Percentiles rank a stretch among this genome's conserved stretches.
Evolutionary conservation across 2,113 vertebrate genomes (phyloP).

Genomic region (Gadus macrocephalus): DNA sequence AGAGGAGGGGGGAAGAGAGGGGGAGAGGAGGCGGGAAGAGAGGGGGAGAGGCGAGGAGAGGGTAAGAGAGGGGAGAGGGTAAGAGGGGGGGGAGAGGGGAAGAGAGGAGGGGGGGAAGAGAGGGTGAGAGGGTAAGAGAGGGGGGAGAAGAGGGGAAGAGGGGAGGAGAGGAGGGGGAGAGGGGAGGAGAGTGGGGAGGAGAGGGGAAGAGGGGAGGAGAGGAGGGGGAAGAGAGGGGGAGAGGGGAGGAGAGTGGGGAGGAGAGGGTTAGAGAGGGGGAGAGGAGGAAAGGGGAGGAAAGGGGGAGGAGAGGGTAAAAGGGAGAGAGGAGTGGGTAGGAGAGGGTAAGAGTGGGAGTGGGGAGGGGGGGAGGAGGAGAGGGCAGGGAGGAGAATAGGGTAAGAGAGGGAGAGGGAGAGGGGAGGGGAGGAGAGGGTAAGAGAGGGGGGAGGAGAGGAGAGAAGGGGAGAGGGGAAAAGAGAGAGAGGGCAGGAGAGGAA

Average conservation of each 20-base stretch:
- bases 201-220: no score
- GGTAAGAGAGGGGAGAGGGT: not conserved
- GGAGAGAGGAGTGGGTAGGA: not conserved
- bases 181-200: slow-evolving; percentile 14
- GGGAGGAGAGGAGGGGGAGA: no score
- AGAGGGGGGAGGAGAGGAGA: not conserved
- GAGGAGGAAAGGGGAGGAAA: slow-evolving; percentile 12
- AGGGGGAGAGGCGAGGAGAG: not conserved
- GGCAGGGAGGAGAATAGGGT: not conserved
- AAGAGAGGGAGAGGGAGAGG: no score
- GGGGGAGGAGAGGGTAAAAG: slow-evolving; percentile 4
- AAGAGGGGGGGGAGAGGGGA: no score
- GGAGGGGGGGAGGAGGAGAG: slow-evolving; percentile 10
- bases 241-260: slow-evolving; percentile 1
- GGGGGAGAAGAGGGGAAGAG: no score
- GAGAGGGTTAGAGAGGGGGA: not conserved
- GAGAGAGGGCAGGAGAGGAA: slow-evolving; percentile 20
- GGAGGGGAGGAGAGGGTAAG: not conserved
- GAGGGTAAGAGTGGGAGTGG: not conserved
- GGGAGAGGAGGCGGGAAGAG: not conserved
- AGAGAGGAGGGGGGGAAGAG: no score
- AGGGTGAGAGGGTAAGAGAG: no score
- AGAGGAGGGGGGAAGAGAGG: not conserved
- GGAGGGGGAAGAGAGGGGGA: not conserved
- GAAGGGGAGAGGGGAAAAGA: slow-evolving; percentile 11